Conservation (phyloP, 2,888 invertebrate genomes). For the Trilocha varians region DNA sequence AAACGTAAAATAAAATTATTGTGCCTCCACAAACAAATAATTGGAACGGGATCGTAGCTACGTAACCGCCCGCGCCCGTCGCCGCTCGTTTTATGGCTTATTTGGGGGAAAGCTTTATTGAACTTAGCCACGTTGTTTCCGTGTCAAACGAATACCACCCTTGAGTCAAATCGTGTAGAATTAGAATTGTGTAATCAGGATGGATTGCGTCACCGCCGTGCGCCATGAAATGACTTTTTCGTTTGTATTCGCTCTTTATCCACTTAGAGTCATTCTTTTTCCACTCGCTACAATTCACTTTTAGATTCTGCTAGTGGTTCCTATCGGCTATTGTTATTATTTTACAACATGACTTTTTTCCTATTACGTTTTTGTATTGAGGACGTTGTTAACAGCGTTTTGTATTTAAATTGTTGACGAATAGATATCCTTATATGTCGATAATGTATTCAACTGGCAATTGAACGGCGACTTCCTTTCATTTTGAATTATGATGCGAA, state of each 20-base stretch:
- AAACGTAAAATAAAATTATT: conserved; percentile 74
- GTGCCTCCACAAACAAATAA: conserved; percentile 73
- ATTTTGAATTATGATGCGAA: not conserved
- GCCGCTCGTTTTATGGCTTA: conserved; percentile 71
- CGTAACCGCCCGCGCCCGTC: conserved; percentile 58
- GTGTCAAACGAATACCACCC: conserved; percentile 40
- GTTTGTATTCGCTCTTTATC: conserved; percentile 71
- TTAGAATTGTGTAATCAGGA: conserved; percentile 25
- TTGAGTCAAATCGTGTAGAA: conserved; percentile 31
- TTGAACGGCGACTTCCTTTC: not conserved
- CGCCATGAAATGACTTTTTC: conserved; percentile 72
- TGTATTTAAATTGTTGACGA: not conserved
- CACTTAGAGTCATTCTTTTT: conserved; percentile 71
- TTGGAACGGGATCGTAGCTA: conserved; percentile 61
- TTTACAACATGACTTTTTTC: conserved; percentile 44
- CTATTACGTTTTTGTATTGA: not conserved
- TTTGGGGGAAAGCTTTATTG: conserved; percentile 74
- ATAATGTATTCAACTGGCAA: not conserved
- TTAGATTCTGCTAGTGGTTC: conserved; percentile 57
- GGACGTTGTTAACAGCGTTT: not conserved
- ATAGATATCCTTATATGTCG: not conserved
- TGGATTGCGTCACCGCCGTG: conserved; percentile 52
- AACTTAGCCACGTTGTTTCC: conserved; percentile 60
- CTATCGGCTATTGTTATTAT: conserved; percentile 47
- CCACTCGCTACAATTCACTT: conserved; percentile 71